Evolutionary conservation across 2,797 vertebrate species (phyloP).

Genomic region (Fistularia commersonii): DNA sequence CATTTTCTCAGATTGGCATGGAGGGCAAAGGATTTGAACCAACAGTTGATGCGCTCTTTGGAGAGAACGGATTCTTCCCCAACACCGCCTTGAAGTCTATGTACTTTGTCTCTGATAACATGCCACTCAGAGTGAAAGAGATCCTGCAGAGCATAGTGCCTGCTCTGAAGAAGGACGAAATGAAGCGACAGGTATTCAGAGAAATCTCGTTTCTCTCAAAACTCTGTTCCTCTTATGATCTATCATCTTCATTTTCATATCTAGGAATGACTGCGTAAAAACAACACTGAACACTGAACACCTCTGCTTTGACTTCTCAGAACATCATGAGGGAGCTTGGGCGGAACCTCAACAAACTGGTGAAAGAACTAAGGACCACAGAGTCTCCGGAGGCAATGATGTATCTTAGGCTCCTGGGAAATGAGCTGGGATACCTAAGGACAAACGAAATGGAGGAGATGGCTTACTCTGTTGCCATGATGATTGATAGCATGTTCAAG

Average conservation of each 20-base stretch:
- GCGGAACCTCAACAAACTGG: slow-evolving; percentile 80
- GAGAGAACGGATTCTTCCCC: slow-evolving; percentile 89
- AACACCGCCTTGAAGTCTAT: slow-evolving; percentile 83
- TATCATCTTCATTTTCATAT: not conserved
- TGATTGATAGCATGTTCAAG: slow-evolving; percentile 65
- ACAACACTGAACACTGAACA: not conserved
- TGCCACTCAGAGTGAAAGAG: slow-evolving; percentile 78
- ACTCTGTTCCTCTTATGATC: not conserved
- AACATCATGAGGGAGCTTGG: slow-evolving; percentile 79
- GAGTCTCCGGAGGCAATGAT: slow-evolving; percentile 86
- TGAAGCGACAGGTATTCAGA: slow-evolving; percentile 68
- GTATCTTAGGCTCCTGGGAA: slow-evolving; percentile 87
- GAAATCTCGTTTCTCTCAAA: not conserved
- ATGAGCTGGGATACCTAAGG: slow-evolving; percentile 90
- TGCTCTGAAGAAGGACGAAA: slow-evolving; percentile 60
- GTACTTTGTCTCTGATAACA: slow-evolving; percentile 83
- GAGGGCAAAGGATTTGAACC: slow-evolving; percentile 90
- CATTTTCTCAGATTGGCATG: slow-evolving; percentile 81
- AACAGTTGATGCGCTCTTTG: slow-evolving; percentile 88
- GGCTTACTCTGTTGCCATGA: slow-evolving; percentile 64
- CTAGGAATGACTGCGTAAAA: not conserved
- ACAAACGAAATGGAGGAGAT: slow-evolving; percentile 79
- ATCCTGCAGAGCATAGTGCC: slow-evolving; percentile 80
- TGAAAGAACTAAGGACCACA: slow-evolving; percentile 76
- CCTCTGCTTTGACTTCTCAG: slow-evolving; percentile 61